Conservation (phyloP, 2,888 invertebrate genomes). For the Philopedon plagiatum region DNA sequence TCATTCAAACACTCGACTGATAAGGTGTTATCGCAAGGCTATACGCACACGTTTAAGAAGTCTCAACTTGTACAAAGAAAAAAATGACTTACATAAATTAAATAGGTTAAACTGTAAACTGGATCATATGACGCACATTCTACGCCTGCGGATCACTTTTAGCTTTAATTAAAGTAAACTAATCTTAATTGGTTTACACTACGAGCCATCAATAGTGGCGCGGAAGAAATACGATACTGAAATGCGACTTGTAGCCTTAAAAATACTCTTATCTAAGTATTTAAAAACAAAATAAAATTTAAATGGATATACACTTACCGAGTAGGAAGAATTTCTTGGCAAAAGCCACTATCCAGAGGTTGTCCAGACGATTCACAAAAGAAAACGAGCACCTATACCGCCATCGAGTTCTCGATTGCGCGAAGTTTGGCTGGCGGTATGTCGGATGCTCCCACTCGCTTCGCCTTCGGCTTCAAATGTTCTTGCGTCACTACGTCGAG, state of each 20-base stretch:
- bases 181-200: slow-evolving; percentile 28
- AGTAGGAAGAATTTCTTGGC: slow-evolving; percentile 11
- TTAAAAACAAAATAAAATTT: background rate
- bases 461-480: slow-evolving; percentile 55
- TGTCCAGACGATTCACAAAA: slow-evolving; percentile 26
- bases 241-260: slow-evolving; percentile 1
- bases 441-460: slow-evolving; percentile 54
- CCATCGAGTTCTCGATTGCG: slow-evolving; percentile 61
- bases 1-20: slow-evolving; percentile 38
- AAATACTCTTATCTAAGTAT: background rate
- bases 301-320: slow-evolving; percentile 46
- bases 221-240: slow-evolving; percentile 20
- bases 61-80: slow-evolving; percentile 22
- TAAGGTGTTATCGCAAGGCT: slow-evolving; percentile 46
- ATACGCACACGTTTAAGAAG: slow-evolving; percentile 39
- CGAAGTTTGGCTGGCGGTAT: slow-evolving; percentile 53
- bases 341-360: slow-evolving; percentile 41
- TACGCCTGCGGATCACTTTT: slow-evolving; percentile 25
- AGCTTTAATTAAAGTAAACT: slow-evolving; percentile 31
- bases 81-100: slow-evolving; percentile 11
- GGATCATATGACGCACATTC: slow-evolving; percentile 28
- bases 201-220: slow-evolving; percentile 18
- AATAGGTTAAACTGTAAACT: slow-evolving; percentile 27
- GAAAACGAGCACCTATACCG: slow-evolving; percentile 55
- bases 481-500: slow-evolving; percentile 58